Percentiles rank a stretch among this genome's conserved stretches.
These are phyloP conservation scores for Trichechus manatus DNA, from an alignment of 2,113 vertebrate species.

Conservation along the genomic window DNA sequence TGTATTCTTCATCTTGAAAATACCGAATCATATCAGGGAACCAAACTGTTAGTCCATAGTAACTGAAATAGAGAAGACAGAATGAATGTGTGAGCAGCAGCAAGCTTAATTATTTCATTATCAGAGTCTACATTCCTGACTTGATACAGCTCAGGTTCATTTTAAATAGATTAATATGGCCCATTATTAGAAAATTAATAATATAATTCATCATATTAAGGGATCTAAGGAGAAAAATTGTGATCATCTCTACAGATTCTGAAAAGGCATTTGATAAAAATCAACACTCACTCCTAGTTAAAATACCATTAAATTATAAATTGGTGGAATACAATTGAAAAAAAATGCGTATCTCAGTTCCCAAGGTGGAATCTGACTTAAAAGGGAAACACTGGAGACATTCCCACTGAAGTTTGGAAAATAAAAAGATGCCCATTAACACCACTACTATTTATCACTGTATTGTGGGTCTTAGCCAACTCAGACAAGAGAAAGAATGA, in stretches of 20 bases:
- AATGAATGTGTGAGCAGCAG: background rate
- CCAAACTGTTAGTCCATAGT: slow-evolving; percentile 97
- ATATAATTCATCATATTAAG: background rate
- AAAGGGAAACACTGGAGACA: background rate
- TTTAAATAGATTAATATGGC: background rate
- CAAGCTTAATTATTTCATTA: too few relatives aligned
- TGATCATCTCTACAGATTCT: background rate
- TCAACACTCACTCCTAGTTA: background rate
- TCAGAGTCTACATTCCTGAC: background rate
- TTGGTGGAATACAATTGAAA: background rate
- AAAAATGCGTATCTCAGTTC: background rate
- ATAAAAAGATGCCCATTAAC: background rate
- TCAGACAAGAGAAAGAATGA: background rate
- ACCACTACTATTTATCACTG: too few relatives aligned
- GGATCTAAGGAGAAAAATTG: background rate
- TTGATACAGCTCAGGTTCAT: background rate
- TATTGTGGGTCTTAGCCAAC: background rate
- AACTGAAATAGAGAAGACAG: slow-evolving; percentile 86
- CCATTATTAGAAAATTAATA: background rate
- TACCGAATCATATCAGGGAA: slow-evolving; percentile 99
- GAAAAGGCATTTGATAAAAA: background rate
- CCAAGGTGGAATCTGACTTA: background rate
- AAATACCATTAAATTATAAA: background rate
- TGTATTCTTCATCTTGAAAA: slow-evolving; percentile 95
- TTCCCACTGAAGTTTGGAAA: background rate